These are phyloP conservation scores for Dioctria rufipes DNA, from an alignment of 2,888 invertebrate genomes.

Conservation along the genomic window DNA sequence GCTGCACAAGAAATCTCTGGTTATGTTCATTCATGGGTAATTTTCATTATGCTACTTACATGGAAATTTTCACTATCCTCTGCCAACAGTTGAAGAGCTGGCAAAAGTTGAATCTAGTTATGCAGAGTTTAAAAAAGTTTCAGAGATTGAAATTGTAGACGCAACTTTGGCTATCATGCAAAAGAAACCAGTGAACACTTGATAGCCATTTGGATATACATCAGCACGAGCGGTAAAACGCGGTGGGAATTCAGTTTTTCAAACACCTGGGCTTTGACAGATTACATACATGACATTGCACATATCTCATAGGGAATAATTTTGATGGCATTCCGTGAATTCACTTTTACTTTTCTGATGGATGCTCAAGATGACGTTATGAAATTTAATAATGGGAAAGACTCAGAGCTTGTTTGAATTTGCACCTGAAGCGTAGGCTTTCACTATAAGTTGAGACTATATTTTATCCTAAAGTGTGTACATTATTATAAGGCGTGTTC, in stretches of 20 bases:
- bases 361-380: slow-evolving; percentile 1
- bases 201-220: slow-evolving; percentile 12
- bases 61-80: slow-evolving; percentile 16
- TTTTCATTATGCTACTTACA: slow-evolving; percentile 2
- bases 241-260: slow-evolving; percentile 25
- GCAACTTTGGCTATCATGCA: background rate
- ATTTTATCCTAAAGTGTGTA: no score
- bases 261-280: slow-evolving; percentile 40
- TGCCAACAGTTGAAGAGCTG: background rate
- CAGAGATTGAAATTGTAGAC: background rate
- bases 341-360: slow-evolving; percentile 34
- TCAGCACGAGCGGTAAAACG: background rate
- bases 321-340: slow-evolving; percentile 28
- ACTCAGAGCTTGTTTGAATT: background rate
- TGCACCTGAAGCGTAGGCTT: no score
- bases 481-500: no score
- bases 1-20: background rate
- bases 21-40: background rate
- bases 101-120: background rate
- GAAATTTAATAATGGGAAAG: slow-evolving; percentile 16
- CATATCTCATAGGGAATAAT: slow-evolving; percentile 15
- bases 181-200: background rate
- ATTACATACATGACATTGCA: slow-evolving; percentile 31
- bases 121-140: background rate
- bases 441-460: no score